phyloP scores from a whole-genome alignment of 2,797 vertebrate genomes.

The Channa striata region DNA sequence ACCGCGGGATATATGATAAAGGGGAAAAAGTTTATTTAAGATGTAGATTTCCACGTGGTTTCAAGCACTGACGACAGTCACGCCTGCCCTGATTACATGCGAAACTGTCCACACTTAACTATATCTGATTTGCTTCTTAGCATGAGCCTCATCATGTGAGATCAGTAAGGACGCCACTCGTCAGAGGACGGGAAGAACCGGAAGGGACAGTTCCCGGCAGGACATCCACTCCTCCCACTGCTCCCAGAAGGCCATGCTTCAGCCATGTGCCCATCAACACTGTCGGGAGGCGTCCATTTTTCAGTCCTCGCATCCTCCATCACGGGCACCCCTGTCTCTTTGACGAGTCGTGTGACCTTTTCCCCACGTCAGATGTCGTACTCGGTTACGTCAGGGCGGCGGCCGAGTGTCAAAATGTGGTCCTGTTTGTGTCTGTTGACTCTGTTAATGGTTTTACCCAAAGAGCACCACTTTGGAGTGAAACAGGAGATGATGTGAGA shows the following conservation, averaged over 20 bases:
- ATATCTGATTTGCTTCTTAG: constrained; percentile 77
- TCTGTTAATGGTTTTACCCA: constrained; percentile 80
- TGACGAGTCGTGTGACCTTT: constrained; percentile 88
- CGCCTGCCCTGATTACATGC: constrained; percentile 48
- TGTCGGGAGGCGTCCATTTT: constrained; percentile 82
- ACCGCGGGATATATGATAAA: no score
- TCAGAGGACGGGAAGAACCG: constrained; percentile 77
- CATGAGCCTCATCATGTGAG: constrained; percentile 73
- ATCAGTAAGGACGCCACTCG: constrained; percentile 73
- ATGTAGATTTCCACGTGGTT: constrained; percentile 12
- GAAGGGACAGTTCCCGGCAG: constrained; percentile 85
- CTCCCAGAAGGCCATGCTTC: constrained; percentile 85
- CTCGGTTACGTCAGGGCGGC: constrained; percentile 80
- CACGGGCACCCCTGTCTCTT: constrained; percentile 83
- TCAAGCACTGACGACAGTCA: constrained; percentile 19
- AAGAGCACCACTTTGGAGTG: constrained; percentile 81
- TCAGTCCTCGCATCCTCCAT: constrained; percentile 72
- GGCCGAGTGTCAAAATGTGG: constrained; percentile 80
- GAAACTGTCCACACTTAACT: constrained; percentile 65
- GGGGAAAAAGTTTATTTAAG: no score
- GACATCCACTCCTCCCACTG: constrained; percentile 82
- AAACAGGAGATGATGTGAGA: constrained; percentile 75
- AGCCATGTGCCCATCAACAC: constrained; percentile 84
- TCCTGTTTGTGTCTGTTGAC: constrained; percentile 78
- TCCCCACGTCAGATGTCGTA: constrained; percentile 85